Evolutionary conservation across 2,113 vertebrate species (phyloP), one percentile per base, ranked within the genome.

Genomic region (Ailuropoda melanoleuca): DNA sequence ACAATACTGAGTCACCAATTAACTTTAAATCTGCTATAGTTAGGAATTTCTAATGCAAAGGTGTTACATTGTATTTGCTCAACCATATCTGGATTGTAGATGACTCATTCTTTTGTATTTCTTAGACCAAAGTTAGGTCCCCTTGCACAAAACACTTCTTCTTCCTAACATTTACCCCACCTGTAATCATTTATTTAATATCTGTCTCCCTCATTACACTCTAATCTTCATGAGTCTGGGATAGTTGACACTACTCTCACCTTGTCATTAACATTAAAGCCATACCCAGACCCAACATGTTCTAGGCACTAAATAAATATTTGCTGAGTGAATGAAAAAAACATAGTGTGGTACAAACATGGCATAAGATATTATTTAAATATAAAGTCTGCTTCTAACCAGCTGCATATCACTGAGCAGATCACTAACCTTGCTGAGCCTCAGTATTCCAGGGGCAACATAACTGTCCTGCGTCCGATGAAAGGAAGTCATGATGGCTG

Each of bases 261-360:
- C 56, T 82, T 31, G 39, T 21, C 23, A n/a, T 31, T 46, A 19
- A 88, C 29, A 60, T 39, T 53, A 50, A 29, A 68, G 43, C 50
- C 58, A 46, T 43, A 92, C 8, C 21, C 58, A 95, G 21, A 43
- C 17, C 15, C 48, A 88, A 13, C 43, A 53, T 6, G 11, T 78
- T 46, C 43, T 56, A 68, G n/a, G 21, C 21, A 78, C 70, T 56
- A 62, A 86, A 31, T 46, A 78, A 93, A 80, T 87, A 58, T 58
- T 93, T 84, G 8, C 70, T 72, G 94, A 68, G 23, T 60, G 62
- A 90, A 66, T 90, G 19, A 29, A 64, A 92, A 95, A 64, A 95
- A 93, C 39, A 14, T 43, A 55, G 4, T 24, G 3, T 70, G 15
- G 8, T 60, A 31, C 70, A 88, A 83, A 37, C 75, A 78, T 29